A percentile compares a stretch with the other conserved stretches of the same genome.
Conservation (phyloP, 2,113 vertebrate species). For the Pachycephala philippinensis region DNA sequence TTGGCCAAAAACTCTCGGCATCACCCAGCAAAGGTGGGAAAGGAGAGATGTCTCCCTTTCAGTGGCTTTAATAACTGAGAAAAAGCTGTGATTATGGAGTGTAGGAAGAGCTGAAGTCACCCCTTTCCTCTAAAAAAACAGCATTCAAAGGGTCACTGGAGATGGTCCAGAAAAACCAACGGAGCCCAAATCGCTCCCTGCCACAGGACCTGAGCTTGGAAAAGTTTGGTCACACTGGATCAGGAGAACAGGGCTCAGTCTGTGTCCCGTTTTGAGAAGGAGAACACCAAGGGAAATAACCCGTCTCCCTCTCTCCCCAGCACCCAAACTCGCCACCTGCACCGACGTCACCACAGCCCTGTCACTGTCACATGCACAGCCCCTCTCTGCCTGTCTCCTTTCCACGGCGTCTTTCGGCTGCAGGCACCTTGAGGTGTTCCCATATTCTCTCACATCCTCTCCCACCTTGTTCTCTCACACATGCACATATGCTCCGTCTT, state of each 20-base stretch:
- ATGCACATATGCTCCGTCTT: slow-evolving; percentile 35
- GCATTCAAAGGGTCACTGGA: neutral
- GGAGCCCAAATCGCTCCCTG: neutral
- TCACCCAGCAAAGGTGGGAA: neutral
- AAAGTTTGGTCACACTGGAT: neutral
- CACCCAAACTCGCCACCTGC: neutral
- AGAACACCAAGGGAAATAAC: neutral
- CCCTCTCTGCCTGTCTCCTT: neutral
- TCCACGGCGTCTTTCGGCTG: neutral
- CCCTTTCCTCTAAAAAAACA: neutral
- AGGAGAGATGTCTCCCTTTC: neutral
- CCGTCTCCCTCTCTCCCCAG: neutral
- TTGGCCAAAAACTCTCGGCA: neutral
- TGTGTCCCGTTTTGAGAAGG: neutral
- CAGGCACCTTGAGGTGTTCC: neutral
- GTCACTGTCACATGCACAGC: neutral
- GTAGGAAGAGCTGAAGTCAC: neutral
- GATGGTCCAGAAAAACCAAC: neutral
- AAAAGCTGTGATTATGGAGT: neutral
- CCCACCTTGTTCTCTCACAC: slow-evolving; percentile 54
- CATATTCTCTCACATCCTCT: neutral
- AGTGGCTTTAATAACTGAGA: neutral
- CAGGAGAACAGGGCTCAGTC: neutral
- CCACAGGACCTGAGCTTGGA: neutral
- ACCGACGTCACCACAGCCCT: neutral